phyloP scores from a whole-genome alignment of 2,797 vertebrate species.

The Cichlasoma orientale region DNA sequence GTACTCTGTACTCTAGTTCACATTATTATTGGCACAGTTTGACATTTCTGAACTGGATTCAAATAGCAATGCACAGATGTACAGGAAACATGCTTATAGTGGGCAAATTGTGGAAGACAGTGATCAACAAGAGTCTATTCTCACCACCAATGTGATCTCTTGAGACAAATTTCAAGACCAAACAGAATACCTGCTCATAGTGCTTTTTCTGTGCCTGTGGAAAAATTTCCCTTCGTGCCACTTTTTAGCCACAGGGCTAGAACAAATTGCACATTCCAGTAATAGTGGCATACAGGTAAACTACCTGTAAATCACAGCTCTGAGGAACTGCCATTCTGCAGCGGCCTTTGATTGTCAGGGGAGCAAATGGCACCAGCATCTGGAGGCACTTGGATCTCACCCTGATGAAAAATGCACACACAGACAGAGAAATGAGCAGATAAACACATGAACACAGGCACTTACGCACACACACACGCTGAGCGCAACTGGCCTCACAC shows the following conservation, averaged over 20 bases:
- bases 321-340: conserved; percentile 64
- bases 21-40: not conserved
- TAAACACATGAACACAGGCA: not conserved
- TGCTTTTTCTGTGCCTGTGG: not conserved
- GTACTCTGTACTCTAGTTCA: not conserved
- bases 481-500: conserved; percentile 9
- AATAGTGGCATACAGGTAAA: conserved; percentile 48
- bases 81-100: not conserved
- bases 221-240: conserved; percentile 5
- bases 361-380: conserved; percentile 76
- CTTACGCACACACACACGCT: not conserved
- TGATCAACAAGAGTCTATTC: not conserved
- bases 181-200: not conserved
- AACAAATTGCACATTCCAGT: conserved; percentile 9
- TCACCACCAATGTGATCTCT: not conserved
- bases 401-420: conserved; percentile 33
- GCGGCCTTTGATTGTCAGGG: conserved; percentile 75
- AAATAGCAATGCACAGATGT: not conserved
- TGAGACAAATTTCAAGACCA: not conserved
- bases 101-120: not conserved
- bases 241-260: conserved; percentile 4
- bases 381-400: conserved; percentile 65
- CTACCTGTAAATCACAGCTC: conserved; percentile 45
- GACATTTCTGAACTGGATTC: not conserved
- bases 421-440: conserved; percentile 1